Conservation (phyloP, 2,888 invertebrate species). For the Eumerus sabulonum region DNA sequence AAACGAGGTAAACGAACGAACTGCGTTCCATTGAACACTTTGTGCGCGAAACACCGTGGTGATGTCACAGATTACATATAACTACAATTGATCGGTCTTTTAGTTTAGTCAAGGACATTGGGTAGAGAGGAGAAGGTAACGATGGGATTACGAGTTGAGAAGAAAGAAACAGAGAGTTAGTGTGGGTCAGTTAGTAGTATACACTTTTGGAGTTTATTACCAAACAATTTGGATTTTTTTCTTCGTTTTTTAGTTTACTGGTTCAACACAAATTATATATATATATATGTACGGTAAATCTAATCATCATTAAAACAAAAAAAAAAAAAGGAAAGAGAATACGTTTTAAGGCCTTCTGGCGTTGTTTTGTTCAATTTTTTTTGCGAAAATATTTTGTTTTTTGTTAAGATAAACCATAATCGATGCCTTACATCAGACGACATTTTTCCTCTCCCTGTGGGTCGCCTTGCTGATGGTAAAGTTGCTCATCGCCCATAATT, state of each 20-base stretch:
- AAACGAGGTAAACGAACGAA: slow-evolving; percentile 27
- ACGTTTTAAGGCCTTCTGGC: slow-evolving; percentile 43
- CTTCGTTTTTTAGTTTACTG: slow-evolving; percentile 11
- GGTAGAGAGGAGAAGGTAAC: slow-evolving; percentile 1
- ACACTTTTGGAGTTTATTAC: slow-evolving; percentile 55
- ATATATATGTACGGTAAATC: slow-evolving; percentile 4
- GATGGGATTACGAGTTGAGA: not conserved
- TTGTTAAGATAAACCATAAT: not conserved
- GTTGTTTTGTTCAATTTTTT: slow-evolving; percentile 40
- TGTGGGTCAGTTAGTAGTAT: slow-evolving; percentile 14
- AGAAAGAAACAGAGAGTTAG: slow-evolving; percentile 1
- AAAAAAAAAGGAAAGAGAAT: slow-evolving; percentile 21
- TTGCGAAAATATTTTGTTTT: slow-evolving; percentile 7
- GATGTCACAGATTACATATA: slow-evolving; percentile 22
- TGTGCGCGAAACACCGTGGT: slow-evolving; percentile 24
- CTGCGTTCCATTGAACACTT: slow-evolving; percentile 55
- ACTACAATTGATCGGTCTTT: slow-evolving; percentile 17
- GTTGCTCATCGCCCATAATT: slow-evolving; percentile 74
- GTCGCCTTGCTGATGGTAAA: slow-evolving; percentile 78
- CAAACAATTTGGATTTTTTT: slow-evolving; percentile 24
- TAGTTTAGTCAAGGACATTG: not conserved
- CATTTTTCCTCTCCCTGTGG: slow-evolving; percentile 76
- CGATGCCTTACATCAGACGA: slow-evolving; percentile 74
- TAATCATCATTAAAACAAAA: slow-evolving; percentile 24
- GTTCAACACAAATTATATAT: slow-evolving; percentile 31